Conservation (phyloP, 2,888 invertebrate species). For the Andrena camellia region DNA sequence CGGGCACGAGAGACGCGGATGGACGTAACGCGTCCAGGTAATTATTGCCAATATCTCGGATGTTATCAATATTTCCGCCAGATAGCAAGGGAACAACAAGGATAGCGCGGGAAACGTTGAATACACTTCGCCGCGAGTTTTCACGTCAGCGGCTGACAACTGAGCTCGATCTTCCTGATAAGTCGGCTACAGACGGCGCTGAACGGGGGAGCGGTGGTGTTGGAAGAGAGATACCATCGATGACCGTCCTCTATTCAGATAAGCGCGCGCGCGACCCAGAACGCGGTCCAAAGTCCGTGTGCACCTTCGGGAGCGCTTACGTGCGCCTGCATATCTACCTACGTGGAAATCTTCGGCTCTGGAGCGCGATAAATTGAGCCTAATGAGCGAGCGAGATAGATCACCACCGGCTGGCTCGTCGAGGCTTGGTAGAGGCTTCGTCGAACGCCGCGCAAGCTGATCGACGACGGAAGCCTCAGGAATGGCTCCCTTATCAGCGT, state of each 20-base stretch:
- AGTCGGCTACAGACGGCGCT: neutral
- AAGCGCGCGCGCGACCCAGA: conserved; percentile 8
- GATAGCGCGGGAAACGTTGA: conserved; percentile 18
- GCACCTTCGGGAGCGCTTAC: conserved; percentile 2
- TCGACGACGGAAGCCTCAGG: neutral
- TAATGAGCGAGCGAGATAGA: conserved; percentile 5
- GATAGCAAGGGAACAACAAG: conserved; percentile 15
- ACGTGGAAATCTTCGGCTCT: conserved; percentile 22
- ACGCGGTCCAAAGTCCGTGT: conserved; percentile 9
- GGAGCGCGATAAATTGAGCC: neutral
- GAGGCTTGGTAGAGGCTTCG: neutral
- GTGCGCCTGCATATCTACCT: conserved; percentile 13
- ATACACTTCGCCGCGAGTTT: conserved; percentile 3
- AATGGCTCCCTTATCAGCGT: conserved; percentile 24
- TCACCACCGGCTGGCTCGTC: too few relatives aligned
- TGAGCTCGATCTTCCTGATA: conserved; percentile 15
- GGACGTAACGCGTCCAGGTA: neutral
- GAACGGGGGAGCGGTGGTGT: too few relatives aligned
- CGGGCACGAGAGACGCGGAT: conserved; percentile 13
- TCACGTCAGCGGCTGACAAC: neutral
- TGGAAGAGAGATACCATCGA: neutral
- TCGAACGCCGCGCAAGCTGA: neutral
- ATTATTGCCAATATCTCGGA: conserved; percentile 27
- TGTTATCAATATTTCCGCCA: conserved; percentile 38
- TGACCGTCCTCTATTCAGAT: conserved; percentile 23